Conservation (phyloP, 2,888 invertebrate species). For the Cryptocephalus moraei region DNA sequence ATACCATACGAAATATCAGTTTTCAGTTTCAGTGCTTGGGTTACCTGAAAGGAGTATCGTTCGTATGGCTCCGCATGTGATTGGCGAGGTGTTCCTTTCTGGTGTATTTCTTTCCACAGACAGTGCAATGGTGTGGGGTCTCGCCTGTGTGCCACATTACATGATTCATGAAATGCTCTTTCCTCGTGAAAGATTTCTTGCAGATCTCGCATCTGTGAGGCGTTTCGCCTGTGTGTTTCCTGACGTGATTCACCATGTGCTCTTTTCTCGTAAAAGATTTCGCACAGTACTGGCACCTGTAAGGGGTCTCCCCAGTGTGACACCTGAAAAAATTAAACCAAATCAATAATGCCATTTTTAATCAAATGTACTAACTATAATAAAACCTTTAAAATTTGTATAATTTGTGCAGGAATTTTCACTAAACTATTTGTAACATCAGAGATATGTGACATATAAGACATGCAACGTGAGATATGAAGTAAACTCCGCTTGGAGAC, state of each 20-base stretch:
- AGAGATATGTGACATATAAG: too few relatives aligned
- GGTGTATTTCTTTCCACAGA: constrained; percentile 81
- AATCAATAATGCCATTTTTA: too few relatives aligned
- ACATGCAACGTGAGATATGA: too few relatives aligned
- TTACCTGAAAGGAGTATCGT: constrained; percentile 67
- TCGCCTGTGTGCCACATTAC: constrained; percentile 78
- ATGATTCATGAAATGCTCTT: constrained; percentile 71
- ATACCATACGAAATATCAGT: background rate
- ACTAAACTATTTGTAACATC: too few relatives aligned
- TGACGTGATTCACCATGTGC: constrained; percentile 69
- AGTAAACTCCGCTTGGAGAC: too few relatives aligned
- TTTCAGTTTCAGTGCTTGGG: background rate
- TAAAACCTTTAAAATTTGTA: too few relatives aligned
- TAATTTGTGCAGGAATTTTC: too few relatives aligned
- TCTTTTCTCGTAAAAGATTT: constrained; percentile 69
- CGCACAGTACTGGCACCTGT: constrained; percentile 61
- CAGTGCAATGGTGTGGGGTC: constrained; percentile 79
- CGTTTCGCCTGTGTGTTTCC: constrained; percentile 67
- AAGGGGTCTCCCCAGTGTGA: constrained; percentile 76
- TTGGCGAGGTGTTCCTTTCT: constrained; percentile 82
- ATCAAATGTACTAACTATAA: too few relatives aligned
- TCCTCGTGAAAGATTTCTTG: constrained; percentile 68
- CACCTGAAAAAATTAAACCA: constrained; percentile 37
- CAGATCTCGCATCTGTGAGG: constrained; percentile 69
- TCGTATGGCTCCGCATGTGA: constrained; percentile 81